A percentile compares a stretch with the other conserved stretches of the same genome.
These are phyloP conservation scores for Amphipyra tragopoginis DNA, from an alignment of 2,888 invertebrate genomes.

Conservation along the genomic window DNA sequence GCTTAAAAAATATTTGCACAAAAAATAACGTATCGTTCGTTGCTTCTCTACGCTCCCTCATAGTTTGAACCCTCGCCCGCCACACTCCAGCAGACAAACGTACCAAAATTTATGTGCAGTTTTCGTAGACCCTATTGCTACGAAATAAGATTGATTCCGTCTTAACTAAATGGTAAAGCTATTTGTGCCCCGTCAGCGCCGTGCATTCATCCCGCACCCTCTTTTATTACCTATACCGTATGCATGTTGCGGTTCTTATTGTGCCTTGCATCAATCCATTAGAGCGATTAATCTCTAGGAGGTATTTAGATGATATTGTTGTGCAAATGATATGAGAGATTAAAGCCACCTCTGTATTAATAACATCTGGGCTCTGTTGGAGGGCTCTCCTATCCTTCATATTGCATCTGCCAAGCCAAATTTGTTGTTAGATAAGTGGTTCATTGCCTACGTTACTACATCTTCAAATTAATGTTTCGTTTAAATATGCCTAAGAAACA, in stretches of 20 bases:
- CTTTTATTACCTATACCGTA: slow-evolving; percentile 85
- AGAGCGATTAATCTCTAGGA: slow-evolving; percentile 80
- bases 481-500: no score
- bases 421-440: no score
- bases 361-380: slow-evolving; percentile 19
- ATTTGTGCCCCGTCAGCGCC: slow-evolving; percentile 71
- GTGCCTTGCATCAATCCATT: slow-evolving; percentile 85
- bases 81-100: slow-evolving; percentile 80
- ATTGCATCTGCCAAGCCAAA: no score
- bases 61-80: slow-evolving; percentile 80
- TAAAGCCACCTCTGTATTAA: slow-evolving; percentile 15
- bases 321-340: slow-evolving; percentile 62
- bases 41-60: slow-evolving; percentile 79
- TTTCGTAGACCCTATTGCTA: slow-evolving; percentile 60
- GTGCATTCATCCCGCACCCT: slow-evolving; percentile 86
- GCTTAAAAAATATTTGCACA: slow-evolving; percentile 76
- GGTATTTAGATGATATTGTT: slow-evolving; percentile 75
- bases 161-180: slow-evolving; percentile 44
- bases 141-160: slow-evolving; percentile 69
- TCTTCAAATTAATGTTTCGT: no score
- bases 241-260: slow-evolving; percentile 85
- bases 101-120: slow-evolving; percentile 64
- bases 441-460: no score
- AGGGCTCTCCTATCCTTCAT: no score
- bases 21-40: slow-evolving; percentile 73